Evolutionary conservation across 2,797 vertebrate genomes (phyloP), one percentile per base, ranked within the genome.

Genomic region (Alexandromys oeconomus): DNA sequence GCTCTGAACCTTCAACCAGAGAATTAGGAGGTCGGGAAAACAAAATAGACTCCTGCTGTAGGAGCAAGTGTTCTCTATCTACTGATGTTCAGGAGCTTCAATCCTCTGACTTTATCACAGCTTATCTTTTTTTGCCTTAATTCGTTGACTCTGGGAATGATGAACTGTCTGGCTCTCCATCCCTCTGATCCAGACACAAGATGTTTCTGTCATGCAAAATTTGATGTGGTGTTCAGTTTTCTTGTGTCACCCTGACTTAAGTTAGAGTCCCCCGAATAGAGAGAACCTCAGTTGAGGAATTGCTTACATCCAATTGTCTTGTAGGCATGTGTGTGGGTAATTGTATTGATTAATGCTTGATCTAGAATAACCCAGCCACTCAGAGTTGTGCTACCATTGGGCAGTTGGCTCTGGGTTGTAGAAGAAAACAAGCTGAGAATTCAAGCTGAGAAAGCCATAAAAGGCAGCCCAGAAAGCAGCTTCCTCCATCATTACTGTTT

Each of bases 171-270:
- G 63, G 7, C 29, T 87, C 43, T n/a, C 48, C 81, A 80, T 4
- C 10, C 9, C 12, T n/a, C 25, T 25, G 25, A 91, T 37, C 19
- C 37, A 67, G 31, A 81, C 48, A n/a, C 4, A 59, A 67, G 59
- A 79, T 71, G 40, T 37, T 92, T 92, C 78, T 34, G 3, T 57
- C 85, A 86, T 48, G 21, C 34, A 95, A 67, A 94, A 94, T 21
- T 54, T 79, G 48, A 57, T 23, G 51, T 23, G 15, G 4, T 57
- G 46, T 31, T 17, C 48, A 48, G 43, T 77, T 77, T 77, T 77
- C 10, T 48, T 48, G 48, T 77, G 14, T 17, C 29, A 48, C 27
- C 14, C 31, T 4, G 13, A 77, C 46, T 77, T 29, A 31, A 48
- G 43, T 4, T 77, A 77, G 74, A 31, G 14, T 77, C 74, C 12